phyloP scores from a whole-genome alignment of 2,113 vertebrate species.

The Mirounga angustirostris region DNA sequence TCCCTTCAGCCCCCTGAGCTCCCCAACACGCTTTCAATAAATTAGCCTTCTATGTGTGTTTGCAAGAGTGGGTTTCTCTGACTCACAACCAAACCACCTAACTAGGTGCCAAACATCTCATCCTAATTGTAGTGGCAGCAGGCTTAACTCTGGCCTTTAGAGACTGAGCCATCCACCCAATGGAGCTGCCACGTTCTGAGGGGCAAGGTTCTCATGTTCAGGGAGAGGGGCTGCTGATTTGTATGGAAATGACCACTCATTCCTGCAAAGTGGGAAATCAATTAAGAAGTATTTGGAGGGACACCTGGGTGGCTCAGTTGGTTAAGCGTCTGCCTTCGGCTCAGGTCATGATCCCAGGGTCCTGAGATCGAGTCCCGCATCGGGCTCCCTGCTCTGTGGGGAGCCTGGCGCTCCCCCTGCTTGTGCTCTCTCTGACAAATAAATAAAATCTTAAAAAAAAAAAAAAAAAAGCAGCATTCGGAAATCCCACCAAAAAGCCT shows the following conservation, averaged over 20 bases:
- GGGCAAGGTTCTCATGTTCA: not conserved
- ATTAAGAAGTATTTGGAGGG: not conserved
- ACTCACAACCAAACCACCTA: not conserved
- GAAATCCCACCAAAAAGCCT: not conserved
- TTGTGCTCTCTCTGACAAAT: too few species aligned
- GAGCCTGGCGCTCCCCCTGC: too few species aligned
- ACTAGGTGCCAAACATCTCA: not conserved
- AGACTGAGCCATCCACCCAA: not conserved
- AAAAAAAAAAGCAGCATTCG: too few species aligned
- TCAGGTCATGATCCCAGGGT: too few species aligned
- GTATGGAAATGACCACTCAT: not conserved
- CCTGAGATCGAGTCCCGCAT: too few species aligned
- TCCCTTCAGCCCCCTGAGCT: not conserved
- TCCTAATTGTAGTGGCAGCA: not conserved
- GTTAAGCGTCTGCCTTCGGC: too few species aligned
- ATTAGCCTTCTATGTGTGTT: not conserved
- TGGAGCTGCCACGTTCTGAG: not conserved
- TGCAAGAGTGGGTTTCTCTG: not conserved
- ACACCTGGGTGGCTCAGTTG: too few species aligned
- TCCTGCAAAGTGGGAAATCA: not conserved
- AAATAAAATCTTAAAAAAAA: too few species aligned
- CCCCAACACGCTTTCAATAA: not conserved
- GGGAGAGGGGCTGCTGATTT: not conserved
- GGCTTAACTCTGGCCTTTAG: not conserved
- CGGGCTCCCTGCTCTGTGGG: too few species aligned